Evolutionary conservation across 2,888 invertebrate genomes (phyloP).

Genomic region (Boloria selene): DNA sequence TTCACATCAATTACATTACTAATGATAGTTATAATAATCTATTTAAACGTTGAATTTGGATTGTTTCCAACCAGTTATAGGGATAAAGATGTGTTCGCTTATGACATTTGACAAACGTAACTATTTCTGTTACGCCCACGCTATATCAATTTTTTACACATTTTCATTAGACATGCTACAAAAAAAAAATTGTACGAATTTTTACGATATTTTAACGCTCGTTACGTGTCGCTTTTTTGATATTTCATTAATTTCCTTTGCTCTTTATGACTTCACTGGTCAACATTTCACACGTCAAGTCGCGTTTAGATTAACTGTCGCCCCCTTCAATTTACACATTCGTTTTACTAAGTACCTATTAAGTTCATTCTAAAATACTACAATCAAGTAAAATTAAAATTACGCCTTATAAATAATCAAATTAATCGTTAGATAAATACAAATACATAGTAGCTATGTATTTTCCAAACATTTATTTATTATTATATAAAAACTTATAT

Average conservation of each 20-base stretch:
- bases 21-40: background rate
- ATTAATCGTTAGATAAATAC: no score
- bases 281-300: conserved; percentile 14
- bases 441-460: no score
- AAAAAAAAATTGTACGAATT: background rate
- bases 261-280: conserved; percentile 2
- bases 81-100: conserved; percentile 17
- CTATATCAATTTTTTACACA: background rate
- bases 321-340: background rate
- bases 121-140: conserved; percentile 14
- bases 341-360: background rate
- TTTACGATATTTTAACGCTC: background rate
- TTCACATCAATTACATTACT: background rate
- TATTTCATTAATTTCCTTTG: background rate
- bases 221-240: background rate
- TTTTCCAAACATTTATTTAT: no score
- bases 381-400: no score
- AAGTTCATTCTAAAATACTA: background rate
- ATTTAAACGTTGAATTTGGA: conserved; percentile 15
- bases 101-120: conserved; percentile 11
- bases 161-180: background rate
- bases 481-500: no score
- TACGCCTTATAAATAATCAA: no score
- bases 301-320: conserved; percentile 16
- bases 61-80: conserved; percentile 17